Evolutionary conservation across 1,140 invertebrate species (phyloP).

Genomic region (Catajapyx aquilonaris): DNA sequence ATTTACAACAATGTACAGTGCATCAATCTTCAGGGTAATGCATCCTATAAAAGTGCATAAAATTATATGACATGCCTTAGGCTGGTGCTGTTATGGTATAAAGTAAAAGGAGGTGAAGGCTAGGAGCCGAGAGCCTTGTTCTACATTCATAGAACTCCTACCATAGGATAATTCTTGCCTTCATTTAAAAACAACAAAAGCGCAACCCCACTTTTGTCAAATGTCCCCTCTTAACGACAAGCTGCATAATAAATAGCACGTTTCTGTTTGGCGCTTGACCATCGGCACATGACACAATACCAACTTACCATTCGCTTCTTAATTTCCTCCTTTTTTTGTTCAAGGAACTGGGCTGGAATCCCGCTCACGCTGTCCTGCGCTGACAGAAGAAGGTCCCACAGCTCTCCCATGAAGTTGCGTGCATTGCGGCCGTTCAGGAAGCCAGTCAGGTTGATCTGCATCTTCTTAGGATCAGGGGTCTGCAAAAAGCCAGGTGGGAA

Average conservation of each 20-base stretch:
- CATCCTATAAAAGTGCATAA: too few species aligned
- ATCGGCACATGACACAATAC: not conserved
- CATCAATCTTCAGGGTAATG: too few species aligned
- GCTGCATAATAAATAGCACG: not conserved
- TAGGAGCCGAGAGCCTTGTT: not conserved
- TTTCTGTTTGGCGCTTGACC: slow-evolving; percentile 8
- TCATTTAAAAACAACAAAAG: slow-evolving; percentile 3
- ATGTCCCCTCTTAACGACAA: not conserved
- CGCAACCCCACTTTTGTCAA: not conserved
- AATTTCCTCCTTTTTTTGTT: slow-evolving; percentile 93
- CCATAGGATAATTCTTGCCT: slow-evolving; percentile 1
- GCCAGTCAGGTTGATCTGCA: slow-evolving; percentile 98
- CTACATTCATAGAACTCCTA: slow-evolving; percentile 4
- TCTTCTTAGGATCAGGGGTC: slow-evolving; percentile 86
- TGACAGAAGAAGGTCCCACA: slow-evolving; percentile 86
- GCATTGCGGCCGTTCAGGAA: slow-evolving; percentile 97
- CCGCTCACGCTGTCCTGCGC: slow-evolving; percentile 87
- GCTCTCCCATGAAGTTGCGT: slow-evolving; percentile 85
- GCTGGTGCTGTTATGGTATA: too few species aligned
- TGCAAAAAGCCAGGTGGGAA: too few species aligned
- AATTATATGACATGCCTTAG: too few species aligned
- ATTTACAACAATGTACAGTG: too few species aligned
- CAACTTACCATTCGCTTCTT: slow-evolving; percentile 49
- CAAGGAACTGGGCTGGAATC: slow-evolving; percentile 78
- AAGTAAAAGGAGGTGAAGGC: not conserved